These are phyloP conservation scores for Hypocryptadius cinnamomeus DNA, from an alignment of 2,113 vertebrate species.

Conservation along the genomic window DNA sequence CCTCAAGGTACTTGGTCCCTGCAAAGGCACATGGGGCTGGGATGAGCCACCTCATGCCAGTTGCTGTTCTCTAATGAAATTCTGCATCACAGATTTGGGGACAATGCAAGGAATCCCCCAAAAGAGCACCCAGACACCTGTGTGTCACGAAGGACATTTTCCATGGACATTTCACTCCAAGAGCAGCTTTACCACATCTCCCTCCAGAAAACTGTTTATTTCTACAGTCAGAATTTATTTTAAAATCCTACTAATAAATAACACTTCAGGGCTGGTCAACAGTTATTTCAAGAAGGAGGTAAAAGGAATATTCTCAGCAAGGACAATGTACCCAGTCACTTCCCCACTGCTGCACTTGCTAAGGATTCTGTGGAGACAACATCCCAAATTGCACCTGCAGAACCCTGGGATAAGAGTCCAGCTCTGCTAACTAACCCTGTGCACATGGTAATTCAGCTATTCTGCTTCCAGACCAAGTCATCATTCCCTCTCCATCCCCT, in stretches of 20 bases:
- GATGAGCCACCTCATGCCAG: neutral
- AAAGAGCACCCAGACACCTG: neutral
- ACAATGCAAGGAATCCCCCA: neutral
- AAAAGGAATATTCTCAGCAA: neutral
- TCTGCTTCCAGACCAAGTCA: neutral
- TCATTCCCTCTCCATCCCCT: neutral
- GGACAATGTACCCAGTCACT: neutral
- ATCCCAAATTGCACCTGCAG: neutral
- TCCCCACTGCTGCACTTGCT: neutral
- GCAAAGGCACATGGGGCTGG: neutral
- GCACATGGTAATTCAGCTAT: neutral
- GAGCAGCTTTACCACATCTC: neutral
- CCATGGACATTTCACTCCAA: neutral
- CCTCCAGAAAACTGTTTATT: neutral
- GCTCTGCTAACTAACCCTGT: neutral
- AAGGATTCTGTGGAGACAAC: neutral
- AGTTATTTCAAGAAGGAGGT: neutral
- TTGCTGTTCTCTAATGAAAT: neutral
- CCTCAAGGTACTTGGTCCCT: neutral
- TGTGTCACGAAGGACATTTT: neutral
- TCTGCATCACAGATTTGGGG: neutral
- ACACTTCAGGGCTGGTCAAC: neutral
- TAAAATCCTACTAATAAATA: neutral
- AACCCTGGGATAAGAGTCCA: neutral
- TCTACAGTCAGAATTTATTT: neutral